phyloP scores from a whole-genome alignment of 2,888 invertebrate genomes.

The Polyommatus iphigenia region DNA sequence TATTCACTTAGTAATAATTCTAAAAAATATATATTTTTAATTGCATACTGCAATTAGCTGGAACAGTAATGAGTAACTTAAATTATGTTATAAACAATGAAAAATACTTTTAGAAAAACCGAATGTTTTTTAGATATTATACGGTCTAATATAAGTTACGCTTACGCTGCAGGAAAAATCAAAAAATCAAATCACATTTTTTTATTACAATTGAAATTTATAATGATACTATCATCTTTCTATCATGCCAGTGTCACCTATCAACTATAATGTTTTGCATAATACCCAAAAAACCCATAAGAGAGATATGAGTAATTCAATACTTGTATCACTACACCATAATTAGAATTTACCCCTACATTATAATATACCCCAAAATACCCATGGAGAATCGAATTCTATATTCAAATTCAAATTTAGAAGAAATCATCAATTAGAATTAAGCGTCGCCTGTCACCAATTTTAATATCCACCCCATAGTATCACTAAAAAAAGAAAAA shows the following conservation, averaged over 20 bases:
- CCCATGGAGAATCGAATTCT: constrained; percentile 24
- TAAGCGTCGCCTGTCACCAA: constrained; percentile 40
- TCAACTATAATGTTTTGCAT: constrained; percentile 1
- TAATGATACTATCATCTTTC: not conserved
- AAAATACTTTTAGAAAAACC: too few species aligned
- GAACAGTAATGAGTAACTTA: too few species aligned
- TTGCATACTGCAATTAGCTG: too few species aligned
- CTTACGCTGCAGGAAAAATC: too few species aligned
- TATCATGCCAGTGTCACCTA: not conserved
- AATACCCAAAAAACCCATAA: not conserved
- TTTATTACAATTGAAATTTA: not conserved
- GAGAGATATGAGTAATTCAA: not conserved
- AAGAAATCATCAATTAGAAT: constrained; percentile 44
- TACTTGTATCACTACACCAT: not conserved
- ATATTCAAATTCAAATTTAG: constrained; percentile 40
- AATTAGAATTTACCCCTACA: not conserved
- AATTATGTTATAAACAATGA: too few species aligned
- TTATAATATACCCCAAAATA: not conserved
- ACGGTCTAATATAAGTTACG: too few species aligned
- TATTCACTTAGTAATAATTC: too few species aligned
- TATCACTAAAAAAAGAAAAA: constrained; percentile 44
- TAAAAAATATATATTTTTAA: too few species aligned
- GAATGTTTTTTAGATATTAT: too few species aligned
- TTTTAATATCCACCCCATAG: constrained; percentile 42
- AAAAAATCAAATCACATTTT: not conserved